phyloP scores from a whole-genome alignment of 2,888 invertebrate species.

The Omphaloscelis lunosa region DNA sequence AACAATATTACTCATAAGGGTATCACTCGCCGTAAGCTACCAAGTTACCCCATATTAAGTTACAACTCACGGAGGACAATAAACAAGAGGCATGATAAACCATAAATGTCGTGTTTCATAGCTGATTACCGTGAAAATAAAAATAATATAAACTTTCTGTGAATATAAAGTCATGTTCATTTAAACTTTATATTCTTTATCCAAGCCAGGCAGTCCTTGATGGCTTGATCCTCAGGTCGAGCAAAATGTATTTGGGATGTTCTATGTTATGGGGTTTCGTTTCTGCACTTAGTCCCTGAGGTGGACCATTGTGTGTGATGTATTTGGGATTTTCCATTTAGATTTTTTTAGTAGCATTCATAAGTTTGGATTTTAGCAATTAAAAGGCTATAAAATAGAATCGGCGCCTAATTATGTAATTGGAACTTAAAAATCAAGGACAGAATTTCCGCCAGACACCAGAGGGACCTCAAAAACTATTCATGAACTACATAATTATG shows the following conservation, averaged over 20 bases:
- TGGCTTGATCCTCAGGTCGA: background rate
- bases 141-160: background rate
- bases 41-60: slow-evolving; percentile 22
- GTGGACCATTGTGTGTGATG: too few relatives aligned
- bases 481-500: background rate
- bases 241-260: background rate
- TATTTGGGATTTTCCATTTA: too few relatives aligned
- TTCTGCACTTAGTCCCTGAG: too few relatives aligned
- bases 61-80: slow-evolving; percentile 19
- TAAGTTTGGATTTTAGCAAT: background rate
- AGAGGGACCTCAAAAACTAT: too few relatives aligned
- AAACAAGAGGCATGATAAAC: background rate
- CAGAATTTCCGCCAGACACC: too few relatives aligned
- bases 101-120: slow-evolving; percentile 4
- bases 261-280: too few relatives aligned
- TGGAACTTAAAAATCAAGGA: too few relatives aligned
- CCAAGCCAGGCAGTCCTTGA: too few relatives aligned
- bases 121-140: background rate
- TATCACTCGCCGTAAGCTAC: background rate
- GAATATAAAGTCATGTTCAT: too few relatives aligned
- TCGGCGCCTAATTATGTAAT: too few relatives aligned
- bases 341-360: too few relatives aligned
- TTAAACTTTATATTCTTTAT: background rate
- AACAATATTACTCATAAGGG: background rate
- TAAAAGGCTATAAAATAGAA: too few relatives aligned